Base-by-base conservation (phyloP, 2,888 invertebrate genomes). In the Lochmaea crataegi region DNA sequence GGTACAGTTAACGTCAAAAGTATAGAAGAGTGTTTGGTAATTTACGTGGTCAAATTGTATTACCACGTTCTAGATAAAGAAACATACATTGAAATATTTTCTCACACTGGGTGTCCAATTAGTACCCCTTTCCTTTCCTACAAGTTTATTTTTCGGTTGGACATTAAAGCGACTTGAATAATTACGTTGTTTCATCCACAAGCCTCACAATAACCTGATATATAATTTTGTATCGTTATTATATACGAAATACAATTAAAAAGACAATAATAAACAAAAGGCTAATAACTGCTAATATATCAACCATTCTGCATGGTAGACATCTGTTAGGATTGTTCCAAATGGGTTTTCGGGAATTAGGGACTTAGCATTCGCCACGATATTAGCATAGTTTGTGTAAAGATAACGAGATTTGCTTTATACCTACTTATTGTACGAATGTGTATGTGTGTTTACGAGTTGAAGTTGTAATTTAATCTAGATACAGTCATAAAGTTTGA, bases 361-460 rank as follows among this genome's bases (percentile, higher is more conserved):
- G 10, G 74, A 74, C 74, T 76, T 76, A 74, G 70, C 76, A 72
- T 76, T 68, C 68, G 69, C 68, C 73, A 70, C 58, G 76, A 76
- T 76, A 76, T 76, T 76, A 76, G 69, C 74, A 76, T 76, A 76
- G 76, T 74, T 76, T 69, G 76, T 72, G 67, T 41, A 71, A 69
- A 72, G 70, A 72, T 72, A 76, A 74, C 72, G 69, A 64, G 65
- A 73, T 76, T 72, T 69, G 65, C 66, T 45, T 64, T 16, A 69
- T 69, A 68, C 69, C 75, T 74, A 69, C 76, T 69, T 76, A 70
- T 67, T 69, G 61, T 71, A 48, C 71, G 68, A 48, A 48, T 68
- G 58, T 53, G 57, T 22, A 22, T 68, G 51, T 60, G 60, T 60
- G 26, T 26, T 60, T 60, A 60, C n/a, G 48, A 32, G 22, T 51